Evolutionary conservation across 2,113 vertebrate genomes (phyloP), one percentile per base, ranked within the genome.

Genomic region (Pygoscelis antarcticus): DNA sequence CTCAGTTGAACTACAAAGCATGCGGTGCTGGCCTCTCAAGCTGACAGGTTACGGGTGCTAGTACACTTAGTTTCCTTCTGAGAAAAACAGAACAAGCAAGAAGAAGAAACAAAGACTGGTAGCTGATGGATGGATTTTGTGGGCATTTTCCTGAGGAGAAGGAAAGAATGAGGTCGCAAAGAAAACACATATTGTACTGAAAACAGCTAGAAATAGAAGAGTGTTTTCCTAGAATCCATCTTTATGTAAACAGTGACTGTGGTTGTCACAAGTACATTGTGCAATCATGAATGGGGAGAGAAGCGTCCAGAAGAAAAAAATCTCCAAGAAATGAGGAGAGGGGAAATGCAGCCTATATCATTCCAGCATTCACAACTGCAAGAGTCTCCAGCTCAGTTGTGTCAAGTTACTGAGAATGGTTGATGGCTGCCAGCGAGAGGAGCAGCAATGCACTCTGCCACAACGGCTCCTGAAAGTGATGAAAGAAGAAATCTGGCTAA

Each of bases 401-500:
- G 90, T 95, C 85, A 87, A 84, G 61, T 90, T 87, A 82, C 83
- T 78, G 87, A 71, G 89, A 83, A 87, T 14, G 83, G 84, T 85
- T 84, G 86, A 75, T 72, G 77, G 71, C 82, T 97, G 95, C 91
- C 96, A 96, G 80, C 2, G 3, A 96, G 87, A 93, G 76, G 61
- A 94, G 83, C 83, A 92, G 90, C 74, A 90, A 46, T 36, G 36
- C 69, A 40, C 81, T 93, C 70, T 93, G 87, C 89, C 84, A 72
- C 91, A 66, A 70, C 27, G 6, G 87, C 82, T 96, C 72, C 89
- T 58, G 79, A 82, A 90, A 95, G 97, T 85, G 96, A 96, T 91
- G 93, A 96, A 97, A 95, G 94, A 84, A 71, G 74, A 95, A 96
- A 94, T 95, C 94, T 96, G 87, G 61, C 91, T 92, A 80, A 90